phyloP scores from a whole-genome alignment of 1,140 invertebrate species.

The Temnothorax longispinosus region DNA sequence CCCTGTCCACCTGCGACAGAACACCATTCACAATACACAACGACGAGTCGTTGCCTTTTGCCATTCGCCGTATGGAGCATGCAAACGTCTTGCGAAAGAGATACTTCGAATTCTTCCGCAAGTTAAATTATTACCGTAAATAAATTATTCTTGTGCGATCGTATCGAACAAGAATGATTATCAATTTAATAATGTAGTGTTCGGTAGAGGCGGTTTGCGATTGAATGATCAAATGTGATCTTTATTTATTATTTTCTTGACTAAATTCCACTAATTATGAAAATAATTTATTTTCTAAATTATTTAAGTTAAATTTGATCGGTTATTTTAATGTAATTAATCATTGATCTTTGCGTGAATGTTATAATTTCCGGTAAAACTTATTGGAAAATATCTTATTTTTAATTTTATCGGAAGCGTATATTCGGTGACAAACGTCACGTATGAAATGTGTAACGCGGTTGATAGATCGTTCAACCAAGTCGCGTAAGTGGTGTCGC shows the following conservation, averaged over 20 bases:
- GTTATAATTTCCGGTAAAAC: not conserved
- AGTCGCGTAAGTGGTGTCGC: conserved; percentile 31
- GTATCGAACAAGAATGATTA: not conserved
- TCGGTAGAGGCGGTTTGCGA: not conserved
- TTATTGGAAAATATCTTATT: not conserved
- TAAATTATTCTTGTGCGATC: conserved; percentile 7
- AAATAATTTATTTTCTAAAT: not conserved
- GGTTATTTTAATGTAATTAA: not conserved
- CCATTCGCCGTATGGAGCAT: conserved; percentile 1
- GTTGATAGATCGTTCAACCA: conserved; percentile 32
- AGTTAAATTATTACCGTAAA: conserved; percentile 35
- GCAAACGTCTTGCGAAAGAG: conserved; percentile 15
- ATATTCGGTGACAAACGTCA: not conserved
- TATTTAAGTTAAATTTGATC: not conserved
- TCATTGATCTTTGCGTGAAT: not conserved
- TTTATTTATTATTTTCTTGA: not conserved
- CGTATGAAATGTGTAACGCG: not conserved
- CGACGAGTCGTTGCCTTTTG: conserved; percentile 36
- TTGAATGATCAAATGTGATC: not conserved
- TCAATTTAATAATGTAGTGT: not conserved
- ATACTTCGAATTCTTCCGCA: conserved; percentile 29
- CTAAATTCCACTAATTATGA: not conserved
- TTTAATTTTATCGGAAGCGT: not conserved
- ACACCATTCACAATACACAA: conserved; percentile 22
- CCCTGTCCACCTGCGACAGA: conserved; percentile 52